Evolutionary conservation across 2,797 vertebrate species (phyloP).

Genomic region (Thaleichthys pacificus): DNA sequence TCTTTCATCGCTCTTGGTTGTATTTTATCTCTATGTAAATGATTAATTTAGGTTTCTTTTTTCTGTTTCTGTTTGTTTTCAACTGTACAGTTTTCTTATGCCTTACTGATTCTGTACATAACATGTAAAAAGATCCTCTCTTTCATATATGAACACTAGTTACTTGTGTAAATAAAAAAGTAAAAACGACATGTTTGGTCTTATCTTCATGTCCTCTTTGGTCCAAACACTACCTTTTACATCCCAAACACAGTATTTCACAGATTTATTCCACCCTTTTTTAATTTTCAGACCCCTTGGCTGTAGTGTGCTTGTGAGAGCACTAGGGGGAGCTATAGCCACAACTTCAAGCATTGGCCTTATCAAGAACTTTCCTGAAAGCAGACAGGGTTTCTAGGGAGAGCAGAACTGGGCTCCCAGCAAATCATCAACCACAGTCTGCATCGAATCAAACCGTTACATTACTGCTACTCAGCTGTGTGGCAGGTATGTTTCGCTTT

Average conservation of each 20-base stretch:
- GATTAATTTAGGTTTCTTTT: slow-evolving; percentile 27
- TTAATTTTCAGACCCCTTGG: not conserved
- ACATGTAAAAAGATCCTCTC: slow-evolving; percentile 57
- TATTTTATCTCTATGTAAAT: slow-evolving; percentile 42
- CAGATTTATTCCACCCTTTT: not conserved
- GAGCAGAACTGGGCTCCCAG: too few species aligned
- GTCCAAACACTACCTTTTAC: not conserved
- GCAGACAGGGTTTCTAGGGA: too few species aligned
- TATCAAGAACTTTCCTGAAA: too few species aligned
- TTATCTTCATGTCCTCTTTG: not conserved
- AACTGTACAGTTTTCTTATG: slow-evolving; percentile 51
- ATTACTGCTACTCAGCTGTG: too few species aligned
- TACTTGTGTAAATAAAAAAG: slow-evolving; percentile 72
- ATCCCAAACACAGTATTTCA: not conserved
- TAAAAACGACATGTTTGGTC: slow-evolving; percentile 4
- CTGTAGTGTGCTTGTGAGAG: not conserved
- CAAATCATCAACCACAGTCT: too few species aligned
- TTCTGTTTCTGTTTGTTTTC: slow-evolving; percentile 18
- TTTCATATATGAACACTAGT: slow-evolving; percentile 62
- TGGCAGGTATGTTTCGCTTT: too few species aligned
- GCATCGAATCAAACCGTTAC: too few species aligned
- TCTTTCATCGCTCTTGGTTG: slow-evolving; percentile 20
- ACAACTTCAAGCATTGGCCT: not conserved
- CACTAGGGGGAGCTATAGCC: not conserved
- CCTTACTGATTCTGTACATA: slow-evolving; percentile 68